A percentile compares a stretch with the other conserved stretches of the same genome.
Conservation (phyloP, 2,113 vertebrate species). For the Hemiprocne comata region DNA sequence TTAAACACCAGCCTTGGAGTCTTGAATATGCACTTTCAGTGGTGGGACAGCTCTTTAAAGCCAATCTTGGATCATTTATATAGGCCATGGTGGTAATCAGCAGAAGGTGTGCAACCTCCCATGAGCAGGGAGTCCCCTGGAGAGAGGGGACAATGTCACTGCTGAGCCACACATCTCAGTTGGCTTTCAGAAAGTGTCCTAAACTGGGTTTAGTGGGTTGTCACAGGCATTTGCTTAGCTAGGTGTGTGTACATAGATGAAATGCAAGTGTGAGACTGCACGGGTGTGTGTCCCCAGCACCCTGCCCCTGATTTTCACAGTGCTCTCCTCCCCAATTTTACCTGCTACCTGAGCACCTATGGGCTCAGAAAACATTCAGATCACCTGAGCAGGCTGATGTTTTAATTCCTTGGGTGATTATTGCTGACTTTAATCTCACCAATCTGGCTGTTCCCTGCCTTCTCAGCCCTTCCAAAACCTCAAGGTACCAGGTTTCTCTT, state of each 20-base stretch:
- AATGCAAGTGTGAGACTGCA: not conserved
- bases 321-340: not conserved
- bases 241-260: not conserved
- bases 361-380: not conserved
- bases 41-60: not conserved
- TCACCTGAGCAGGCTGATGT: not conserved
- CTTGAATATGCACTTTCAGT: not conserved
- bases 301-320: not conserved
- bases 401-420: not conserved
- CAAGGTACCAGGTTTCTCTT: not conserved
- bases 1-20: not conserved
- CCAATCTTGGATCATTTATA: accelerated
- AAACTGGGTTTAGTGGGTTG: not conserved
- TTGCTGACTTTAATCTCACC: not conserved
- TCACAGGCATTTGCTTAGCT: not conserved
- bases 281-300: not conserved
- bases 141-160: not conserved
- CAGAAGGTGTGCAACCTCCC: not conserved
- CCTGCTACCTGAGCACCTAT: not conserved
- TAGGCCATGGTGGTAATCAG: not conserved
- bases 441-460: not conserved
- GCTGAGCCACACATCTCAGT: not conserved
- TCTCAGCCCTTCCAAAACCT: not conserved
- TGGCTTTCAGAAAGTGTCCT: not conserved
- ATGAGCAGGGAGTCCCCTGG: accelerated